Base-by-base conservation (phyloP, 2,888 invertebrate genomes). In the Brachypterus glaber region DNA sequence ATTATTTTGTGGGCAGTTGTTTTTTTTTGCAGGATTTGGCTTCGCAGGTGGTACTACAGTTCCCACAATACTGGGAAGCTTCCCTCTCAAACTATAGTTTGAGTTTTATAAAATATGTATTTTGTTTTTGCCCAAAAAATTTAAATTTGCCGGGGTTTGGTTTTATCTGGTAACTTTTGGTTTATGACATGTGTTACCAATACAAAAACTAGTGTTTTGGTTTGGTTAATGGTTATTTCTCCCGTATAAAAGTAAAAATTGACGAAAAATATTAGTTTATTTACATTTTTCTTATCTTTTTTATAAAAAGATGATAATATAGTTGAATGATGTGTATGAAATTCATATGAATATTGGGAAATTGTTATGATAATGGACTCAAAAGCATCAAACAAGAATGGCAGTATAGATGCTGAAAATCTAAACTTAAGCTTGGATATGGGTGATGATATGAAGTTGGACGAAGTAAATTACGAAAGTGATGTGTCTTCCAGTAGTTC, bases 401-500 rank as follows among this genome's bases (percentile, higher is more conserved):
- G 63, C 47, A 61, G 59, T 57, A 48, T 61, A 45, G 66, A 66
- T 53, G 52, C 59, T 43, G 64, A 65, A 54, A 65, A 66, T 45
- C 54, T 65, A 33, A 63, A 63, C 47, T 51, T 66, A 41, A 54
- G 57, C 38, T 48, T 63, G 38, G 84, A 85, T 63, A 83, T 84
- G 61, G 82, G 80, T 30, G 85, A 86, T 58, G 85, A 86, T 60
- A 68, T 85, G 45, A 84, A 86, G 62, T 76, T 81, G 45, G 82
- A 79, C 48, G 83, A 84, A 54, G 77, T 75, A 41, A 79, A 78
- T 52, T 88, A 85, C 57, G 89, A 89, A 62, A 91, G 91, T 64
- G 91, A 92, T 68, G 87, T 90, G 17, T 87, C 88, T 34, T 88
- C 87, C 46, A 81, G 82, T 30, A 79, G 81, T 50, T 82, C 83